Evolutionary conservation across 2,113 vertebrate species (phyloP).

Genomic region (Capricornis sumatraensis): DNA sequence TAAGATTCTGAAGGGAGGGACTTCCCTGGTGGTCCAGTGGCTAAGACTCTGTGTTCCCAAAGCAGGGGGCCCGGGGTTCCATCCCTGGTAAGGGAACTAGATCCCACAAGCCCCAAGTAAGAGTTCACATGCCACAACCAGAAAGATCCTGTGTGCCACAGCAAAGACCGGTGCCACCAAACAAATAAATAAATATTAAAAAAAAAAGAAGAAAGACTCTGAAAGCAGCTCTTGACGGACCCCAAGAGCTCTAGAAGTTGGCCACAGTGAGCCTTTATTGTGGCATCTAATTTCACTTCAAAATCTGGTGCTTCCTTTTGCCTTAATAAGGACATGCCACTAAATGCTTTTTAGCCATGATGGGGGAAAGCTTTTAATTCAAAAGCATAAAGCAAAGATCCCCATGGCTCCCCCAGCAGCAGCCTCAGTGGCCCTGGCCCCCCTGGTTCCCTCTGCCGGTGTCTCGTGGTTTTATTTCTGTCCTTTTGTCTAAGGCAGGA

Average conservation of each 20-base stretch:
- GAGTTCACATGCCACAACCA: not conserved
- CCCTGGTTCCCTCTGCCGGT: constrained; percentile 18
- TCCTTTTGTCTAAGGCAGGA: constrained; percentile 33
- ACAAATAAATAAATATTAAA: not conserved
- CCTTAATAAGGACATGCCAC: not conserved
- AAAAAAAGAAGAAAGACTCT: not conserved
- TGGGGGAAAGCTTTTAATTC: not conserved
- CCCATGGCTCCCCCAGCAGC: not conserved
- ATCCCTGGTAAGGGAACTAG: not conserved
- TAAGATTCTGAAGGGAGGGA: not conserved
- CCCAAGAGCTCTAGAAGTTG: not conserved
- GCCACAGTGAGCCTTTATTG: not conserved
- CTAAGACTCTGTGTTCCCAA: not conserved
- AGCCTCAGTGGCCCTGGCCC: not conserved
- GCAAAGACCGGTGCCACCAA: not conserved
- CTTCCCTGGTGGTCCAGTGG: not conserved
- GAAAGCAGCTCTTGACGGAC: not conserved
- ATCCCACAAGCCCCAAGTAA: not conserved
- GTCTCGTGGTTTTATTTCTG: constrained; percentile 5
- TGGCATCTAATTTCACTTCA: not conserved
- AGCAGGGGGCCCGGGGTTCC: not conserved
- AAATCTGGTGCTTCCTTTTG: not conserved
- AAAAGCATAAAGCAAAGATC: not conserved
- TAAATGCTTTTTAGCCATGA: not conserved
- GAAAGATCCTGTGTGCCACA: not conserved